Evolutionary conservation across 1,140 invertebrate genomes (phyloP).

Genomic region (Tribolium madens): DNA sequence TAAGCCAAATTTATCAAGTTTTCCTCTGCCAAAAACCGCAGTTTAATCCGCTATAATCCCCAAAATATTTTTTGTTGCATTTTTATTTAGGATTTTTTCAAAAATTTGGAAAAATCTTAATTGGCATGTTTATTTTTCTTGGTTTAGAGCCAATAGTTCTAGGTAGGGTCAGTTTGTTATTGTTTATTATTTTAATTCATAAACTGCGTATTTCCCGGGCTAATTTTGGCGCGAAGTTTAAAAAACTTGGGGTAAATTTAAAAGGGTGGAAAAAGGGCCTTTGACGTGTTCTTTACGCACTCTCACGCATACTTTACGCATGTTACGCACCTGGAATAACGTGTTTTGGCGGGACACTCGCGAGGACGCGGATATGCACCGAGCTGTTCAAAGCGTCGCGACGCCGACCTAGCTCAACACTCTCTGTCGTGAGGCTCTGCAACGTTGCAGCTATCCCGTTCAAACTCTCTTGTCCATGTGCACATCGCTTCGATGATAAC

Average conservation of each 20-base stretch:
- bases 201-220: constrained; percentile 9
- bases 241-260: not conserved
- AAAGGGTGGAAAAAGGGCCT: not conserved
- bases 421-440: constrained; percentile 62
- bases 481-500: constrained; percentile 47
- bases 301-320: constrained; percentile 15
- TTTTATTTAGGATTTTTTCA: too few species aligned
- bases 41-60: too few species aligned
- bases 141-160: too few species aligned
- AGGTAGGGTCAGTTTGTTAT: too few species aligned
- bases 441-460: constrained; percentile 60
- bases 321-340: constrained; percentile 54
- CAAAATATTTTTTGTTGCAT: too few species aligned
- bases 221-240: constrained; percentile 9
- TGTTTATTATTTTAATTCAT: too few species aligned
- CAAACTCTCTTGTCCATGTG: constrained; percentile 55
- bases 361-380: constrained; percentile 53
- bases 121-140: too few species aligned
- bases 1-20: not conserved
- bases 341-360: constrained; percentile 47
- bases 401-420: constrained; percentile 66
- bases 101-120: too few species aligned
- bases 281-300: not conserved
- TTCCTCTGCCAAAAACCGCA: too few species aligned
- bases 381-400: constrained; percentile 54